phyloP scores from a whole-genome alignment of 2,113 vertebrate species.

The Sylvia atricapilla region DNA sequence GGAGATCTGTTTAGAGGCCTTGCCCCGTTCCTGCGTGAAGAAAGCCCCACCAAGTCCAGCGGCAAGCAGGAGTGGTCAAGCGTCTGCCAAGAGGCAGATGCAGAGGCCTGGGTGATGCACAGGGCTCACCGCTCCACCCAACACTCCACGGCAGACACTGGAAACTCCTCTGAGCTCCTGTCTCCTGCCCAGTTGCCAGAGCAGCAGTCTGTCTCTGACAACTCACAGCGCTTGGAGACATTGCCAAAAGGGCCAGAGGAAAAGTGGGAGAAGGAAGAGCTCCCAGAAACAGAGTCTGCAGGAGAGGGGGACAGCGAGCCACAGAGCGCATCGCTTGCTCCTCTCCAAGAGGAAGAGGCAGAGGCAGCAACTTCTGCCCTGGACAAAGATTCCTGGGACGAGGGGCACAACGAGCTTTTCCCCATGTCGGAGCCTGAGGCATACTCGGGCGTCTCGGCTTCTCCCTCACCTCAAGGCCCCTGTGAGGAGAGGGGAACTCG shows the following conservation, averaged over 20 bases:
- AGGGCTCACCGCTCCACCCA: rapidly evolving
- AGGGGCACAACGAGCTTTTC: rapidly evolving
- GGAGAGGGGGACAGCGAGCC: rapidly evolving
- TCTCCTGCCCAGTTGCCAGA: not conserved
- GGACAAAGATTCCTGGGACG: no score
- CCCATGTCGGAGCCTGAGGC: not conserved
- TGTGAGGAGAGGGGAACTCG: not conserved
- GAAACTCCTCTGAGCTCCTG: not conserved
- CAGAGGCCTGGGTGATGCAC: not conserved
- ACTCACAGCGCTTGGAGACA: not conserved
- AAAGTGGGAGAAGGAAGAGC: not conserved
- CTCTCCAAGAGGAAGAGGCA: not conserved
- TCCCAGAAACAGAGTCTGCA: not conserved
- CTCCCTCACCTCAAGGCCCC: not conserved
- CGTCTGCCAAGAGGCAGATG: rapidly evolving
- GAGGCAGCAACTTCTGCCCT: not conserved
- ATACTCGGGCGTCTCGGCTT: not conserved
- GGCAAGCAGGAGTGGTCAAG: rapidly evolving
- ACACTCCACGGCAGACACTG: rapidly evolving
- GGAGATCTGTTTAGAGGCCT: not conserved
- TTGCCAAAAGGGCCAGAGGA: not conserved
- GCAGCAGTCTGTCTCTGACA: not conserved
- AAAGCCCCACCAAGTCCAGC: rapidly evolving
- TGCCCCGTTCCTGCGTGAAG: rapidly evolving
- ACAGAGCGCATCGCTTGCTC: rapidly evolving